Conservation (phyloP, 2,113 vertebrate genomes). For the human (Homo sapiens) region GRCh38 chr11:99644501-99645000, state of each 20-base stretch:
- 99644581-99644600: conserved; percentile 58
- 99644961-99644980: not conserved
- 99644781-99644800: not conserved
- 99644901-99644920: not conserved
- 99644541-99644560: conserved; percentile 30
- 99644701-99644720: not conserved
- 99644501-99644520: not conserved
- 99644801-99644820: not conserved
- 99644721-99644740: not conserved
- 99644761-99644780: not conserved
- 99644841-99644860: not conserved
- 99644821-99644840: not conserved
- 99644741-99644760: not conserved
- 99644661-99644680: conserved; percentile 26
- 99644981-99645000: not conserved
- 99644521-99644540: not conserved
- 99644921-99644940: not conserved
- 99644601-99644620: conserved; percentile 42
- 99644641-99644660: not conserved
- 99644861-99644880: not conserved
- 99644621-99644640: conserved; percentile 57
- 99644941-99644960: not conserved
- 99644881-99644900: conserved; percentile 13
- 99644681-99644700: not conserved
- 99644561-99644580: conserved; percentile 48